Evolutionary conservation across 2,113 vertebrate genomes (phyloP).

Genomic region (Lamprotornis superbus): DNA sequence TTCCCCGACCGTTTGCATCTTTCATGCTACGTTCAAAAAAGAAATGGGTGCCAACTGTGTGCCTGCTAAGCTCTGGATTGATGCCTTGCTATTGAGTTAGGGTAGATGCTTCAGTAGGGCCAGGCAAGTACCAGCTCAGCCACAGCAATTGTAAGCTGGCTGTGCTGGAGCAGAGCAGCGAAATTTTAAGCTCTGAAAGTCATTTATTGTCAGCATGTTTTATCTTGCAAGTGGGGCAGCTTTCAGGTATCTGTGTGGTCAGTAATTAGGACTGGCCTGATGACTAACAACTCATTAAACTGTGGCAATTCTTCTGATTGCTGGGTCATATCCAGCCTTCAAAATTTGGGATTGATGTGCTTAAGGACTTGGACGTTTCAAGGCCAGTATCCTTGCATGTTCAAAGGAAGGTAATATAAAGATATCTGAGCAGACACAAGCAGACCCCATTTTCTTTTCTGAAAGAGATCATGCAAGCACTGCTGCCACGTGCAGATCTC

Average conservation of each 20-base stretch:
- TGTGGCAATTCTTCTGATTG: neutral
- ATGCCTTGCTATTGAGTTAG: neutral
- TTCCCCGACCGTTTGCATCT: neutral
- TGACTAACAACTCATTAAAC: neutral
- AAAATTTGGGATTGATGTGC: neutral
- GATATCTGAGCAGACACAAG: neutral
- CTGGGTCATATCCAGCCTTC: neutral
- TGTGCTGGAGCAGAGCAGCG: neutral
- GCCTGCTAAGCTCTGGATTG: neutral
- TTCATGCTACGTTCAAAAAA: conserved; percentile 11
- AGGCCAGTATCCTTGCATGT: neutral
- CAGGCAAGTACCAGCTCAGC: neutral
- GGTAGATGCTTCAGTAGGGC: neutral
- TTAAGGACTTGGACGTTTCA: neutral
- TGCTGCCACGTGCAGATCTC: neutral
- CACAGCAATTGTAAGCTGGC: neutral
- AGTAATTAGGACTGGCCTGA: neutral
- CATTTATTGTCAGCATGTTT: neutral
- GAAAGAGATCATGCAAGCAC: conserved; percentile 15
- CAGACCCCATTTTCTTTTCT: conserved; percentile 25
- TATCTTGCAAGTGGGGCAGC: neutral
- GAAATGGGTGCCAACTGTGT: neutral
- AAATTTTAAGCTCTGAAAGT: neutral
- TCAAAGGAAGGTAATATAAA: neutral
- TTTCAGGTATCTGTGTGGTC: neutral